phyloP scores from a whole-genome alignment of 2,888 invertebrate species.

The Patella pellucida region DNA sequence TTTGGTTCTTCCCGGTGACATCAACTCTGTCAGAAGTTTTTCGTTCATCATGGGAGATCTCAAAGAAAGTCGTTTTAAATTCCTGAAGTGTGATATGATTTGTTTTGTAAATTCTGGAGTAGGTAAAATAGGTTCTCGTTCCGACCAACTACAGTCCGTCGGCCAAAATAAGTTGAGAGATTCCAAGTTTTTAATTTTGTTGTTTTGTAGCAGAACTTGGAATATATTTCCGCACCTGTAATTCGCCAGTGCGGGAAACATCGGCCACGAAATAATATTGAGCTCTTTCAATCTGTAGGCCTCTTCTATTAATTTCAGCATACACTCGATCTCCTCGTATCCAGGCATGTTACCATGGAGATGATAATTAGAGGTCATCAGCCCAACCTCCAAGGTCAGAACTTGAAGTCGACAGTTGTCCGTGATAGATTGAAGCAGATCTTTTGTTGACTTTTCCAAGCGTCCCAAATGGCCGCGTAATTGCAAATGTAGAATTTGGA shows the following conservation, averaged over 20 bases:
- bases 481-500: constrained; percentile 53
- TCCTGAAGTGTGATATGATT: constrained; percentile 41
- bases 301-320: constrained; percentile 47
- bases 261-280: constrained; percentile 57
- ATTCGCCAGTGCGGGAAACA: constrained; percentile 39
- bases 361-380: constrained; percentile 41
- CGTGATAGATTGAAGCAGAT: constrained; percentile 44
- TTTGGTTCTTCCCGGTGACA: constrained; percentile 38
- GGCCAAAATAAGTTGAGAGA: constrained; percentile 53
- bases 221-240: constrained; percentile 46
- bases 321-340: constrained; percentile 37
- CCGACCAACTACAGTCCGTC: constrained; percentile 47
- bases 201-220: constrained; percentile 45
- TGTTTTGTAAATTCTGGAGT: constrained; percentile 31
- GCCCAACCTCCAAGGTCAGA: constrained; percentile 52
- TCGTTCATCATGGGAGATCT: constrained; percentile 56
- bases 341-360: constrained; percentile 35
- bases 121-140: constrained; percentile 51
- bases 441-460: constrained; percentile 39
- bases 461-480: constrained; percentile 44
- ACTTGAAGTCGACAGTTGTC: constrained; percentile 54
- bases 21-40: constrained; percentile 45
- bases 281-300: constrained; percentile 52
- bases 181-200: constrained; percentile 50
- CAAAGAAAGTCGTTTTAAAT: constrained; percentile 49